Conservation (phyloP, 2,113 vertebrate genomes). For the Puma concolor region DNA sequence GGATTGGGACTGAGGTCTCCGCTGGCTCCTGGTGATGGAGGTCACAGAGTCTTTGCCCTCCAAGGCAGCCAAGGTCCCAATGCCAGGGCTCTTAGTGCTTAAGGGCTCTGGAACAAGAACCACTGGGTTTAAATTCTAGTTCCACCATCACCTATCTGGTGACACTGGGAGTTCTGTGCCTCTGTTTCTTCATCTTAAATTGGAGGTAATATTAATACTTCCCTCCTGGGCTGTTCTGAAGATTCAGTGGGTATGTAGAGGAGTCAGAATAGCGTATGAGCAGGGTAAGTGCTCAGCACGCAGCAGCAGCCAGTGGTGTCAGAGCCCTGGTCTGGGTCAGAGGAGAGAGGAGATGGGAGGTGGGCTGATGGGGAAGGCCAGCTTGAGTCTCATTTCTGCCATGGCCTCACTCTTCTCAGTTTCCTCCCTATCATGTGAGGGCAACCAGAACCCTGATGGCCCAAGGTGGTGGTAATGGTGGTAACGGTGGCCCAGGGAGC, state of each 20-base stretch:
- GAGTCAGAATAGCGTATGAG: rapidly evolving
- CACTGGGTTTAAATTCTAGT: not conserved
- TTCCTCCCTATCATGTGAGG: not conserved
- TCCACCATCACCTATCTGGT: not conserved
- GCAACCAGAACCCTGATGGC: not conserved
- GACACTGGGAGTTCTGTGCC: not conserved
- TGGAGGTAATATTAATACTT: not conserved
- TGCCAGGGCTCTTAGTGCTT: not conserved
- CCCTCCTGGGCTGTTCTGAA: not conserved
- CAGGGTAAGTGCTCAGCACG: not conserved
- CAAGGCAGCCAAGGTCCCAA: not conserved
- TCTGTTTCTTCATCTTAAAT: not conserved
- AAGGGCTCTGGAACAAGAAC: not conserved
- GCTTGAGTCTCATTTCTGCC: not conserved
- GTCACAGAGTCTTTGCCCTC: not conserved
- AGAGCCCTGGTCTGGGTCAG: not conserved
- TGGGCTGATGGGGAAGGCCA: rapidly evolving
- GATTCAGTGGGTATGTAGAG: not conserved
- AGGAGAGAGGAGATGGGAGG: not conserved
- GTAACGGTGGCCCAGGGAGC: too few species aligned
- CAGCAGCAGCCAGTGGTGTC: not conserved
- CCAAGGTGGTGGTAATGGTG: too few species aligned
- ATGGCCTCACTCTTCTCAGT: not conserved
- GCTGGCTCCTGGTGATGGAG: not conserved
- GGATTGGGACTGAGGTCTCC: not conserved